Conservation (phyloP, 2,888 invertebrate genomes). For the Cremastobaeus sp. region DNA sequence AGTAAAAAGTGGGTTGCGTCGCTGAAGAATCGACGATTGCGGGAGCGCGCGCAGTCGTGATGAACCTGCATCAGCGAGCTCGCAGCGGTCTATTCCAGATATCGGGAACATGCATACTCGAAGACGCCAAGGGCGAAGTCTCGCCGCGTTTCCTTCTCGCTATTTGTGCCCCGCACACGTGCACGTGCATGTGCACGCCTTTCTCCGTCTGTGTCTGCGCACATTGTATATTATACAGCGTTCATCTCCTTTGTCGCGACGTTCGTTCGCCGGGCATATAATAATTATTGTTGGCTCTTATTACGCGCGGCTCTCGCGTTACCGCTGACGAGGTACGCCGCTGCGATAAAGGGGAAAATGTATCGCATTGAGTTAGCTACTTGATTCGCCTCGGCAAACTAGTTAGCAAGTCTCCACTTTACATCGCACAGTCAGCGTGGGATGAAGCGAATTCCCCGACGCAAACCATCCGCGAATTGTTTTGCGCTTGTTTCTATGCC, state of each 20-base stretch:
- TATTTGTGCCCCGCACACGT: background rate
- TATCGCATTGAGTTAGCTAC: conserved; percentile 59
- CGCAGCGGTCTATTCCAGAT: conserved; percentile 42
- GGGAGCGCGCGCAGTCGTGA: conserved; percentile 1
- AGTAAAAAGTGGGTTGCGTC: conserved; percentile 42
- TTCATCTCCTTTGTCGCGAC: conserved; percentile 56
- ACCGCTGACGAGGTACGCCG: conserved; percentile 67
- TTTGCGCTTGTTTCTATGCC: conserved; percentile 20
- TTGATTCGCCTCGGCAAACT: conserved; percentile 58
- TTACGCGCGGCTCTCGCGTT: conserved; percentile 73
- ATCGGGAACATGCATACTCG: conserved; percentile 45
- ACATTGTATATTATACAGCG: conserved; percentile 41
- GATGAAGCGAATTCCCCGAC: conserved; percentile 31
- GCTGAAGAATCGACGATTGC: conserved; percentile 27
- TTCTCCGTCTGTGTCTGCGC: conserved; percentile 28
- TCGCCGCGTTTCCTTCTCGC: conserved; percentile 35
- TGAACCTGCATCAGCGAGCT: conserved; percentile 32
- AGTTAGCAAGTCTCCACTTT: conserved; percentile 56
- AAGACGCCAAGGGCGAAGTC: conserved; percentile 47
- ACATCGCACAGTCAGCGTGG: conserved; percentile 35
- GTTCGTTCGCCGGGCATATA: conserved; percentile 66
- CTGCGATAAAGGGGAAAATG: conserved; percentile 58
- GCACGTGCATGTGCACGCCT: background rate
- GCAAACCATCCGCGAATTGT: conserved; percentile 38
- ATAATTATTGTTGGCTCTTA: conserved; percentile 74